Conservation (phyloP, 1,140 invertebrate species). For the Danaus melanippus region DNA sequence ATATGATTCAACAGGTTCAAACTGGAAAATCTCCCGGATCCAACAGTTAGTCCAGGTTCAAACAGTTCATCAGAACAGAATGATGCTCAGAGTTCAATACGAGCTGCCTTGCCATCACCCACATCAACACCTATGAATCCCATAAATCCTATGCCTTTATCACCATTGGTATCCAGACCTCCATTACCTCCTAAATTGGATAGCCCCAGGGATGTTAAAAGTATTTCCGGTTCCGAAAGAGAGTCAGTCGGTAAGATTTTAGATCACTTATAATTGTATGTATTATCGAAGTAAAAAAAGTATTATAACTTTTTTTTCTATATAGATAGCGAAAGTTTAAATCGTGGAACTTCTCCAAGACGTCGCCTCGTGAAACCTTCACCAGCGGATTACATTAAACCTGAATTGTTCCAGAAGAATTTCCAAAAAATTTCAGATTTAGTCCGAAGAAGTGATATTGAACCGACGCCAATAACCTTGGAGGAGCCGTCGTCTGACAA, state of each 20-base stretch:
- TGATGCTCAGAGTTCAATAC: constrained; percentile 56
- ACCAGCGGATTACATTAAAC: constrained; percentile 73
- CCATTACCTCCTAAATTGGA: constrained; percentile 44
- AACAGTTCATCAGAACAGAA: constrained; percentile 66
- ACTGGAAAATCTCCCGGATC: constrained; percentile 56
- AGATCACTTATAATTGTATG: neutral
- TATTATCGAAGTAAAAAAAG: neutral
- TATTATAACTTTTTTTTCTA: constrained; percentile 7
- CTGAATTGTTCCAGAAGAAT: constrained; percentile 69
- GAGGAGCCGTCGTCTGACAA: constrained; percentile 45
- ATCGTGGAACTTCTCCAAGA: constrained; percentile 38
- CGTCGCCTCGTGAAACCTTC: constrained; percentile 67
- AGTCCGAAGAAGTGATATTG: constrained; percentile 57
- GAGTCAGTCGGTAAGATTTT: constrained; percentile 47
- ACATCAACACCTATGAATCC: constrained; percentile 14
- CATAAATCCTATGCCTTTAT: constrained; percentile 26
- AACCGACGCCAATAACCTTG: constrained; percentile 29
- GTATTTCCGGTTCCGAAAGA: constrained; percentile 37
- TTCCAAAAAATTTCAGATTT: constrained; percentile 69
- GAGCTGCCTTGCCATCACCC: constrained; percentile 32
- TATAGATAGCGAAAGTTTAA: constrained; percentile 36
- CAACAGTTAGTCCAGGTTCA: constrained; percentile 60
- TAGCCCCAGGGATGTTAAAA: constrained; percentile 49
- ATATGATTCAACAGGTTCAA: constrained; percentile 46
- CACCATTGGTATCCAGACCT: constrained; percentile 42